Conservation (phyloP, 2,113 vertebrate genomes). For the Saguinus midas region DNA sequence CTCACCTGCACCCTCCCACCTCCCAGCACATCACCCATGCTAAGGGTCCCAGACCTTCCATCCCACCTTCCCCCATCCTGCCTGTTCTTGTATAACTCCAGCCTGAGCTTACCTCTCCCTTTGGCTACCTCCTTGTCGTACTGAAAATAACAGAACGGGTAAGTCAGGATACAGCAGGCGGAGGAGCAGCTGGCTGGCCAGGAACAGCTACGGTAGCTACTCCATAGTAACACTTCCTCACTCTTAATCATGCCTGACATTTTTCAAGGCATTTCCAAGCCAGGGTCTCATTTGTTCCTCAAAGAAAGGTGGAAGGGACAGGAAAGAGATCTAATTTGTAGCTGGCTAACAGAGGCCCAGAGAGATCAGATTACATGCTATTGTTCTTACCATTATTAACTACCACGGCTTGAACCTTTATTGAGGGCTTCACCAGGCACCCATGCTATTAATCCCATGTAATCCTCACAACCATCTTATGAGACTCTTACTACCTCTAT, state of each 20-base stretch:
- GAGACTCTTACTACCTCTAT: not conserved
- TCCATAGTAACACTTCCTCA: not conserved
- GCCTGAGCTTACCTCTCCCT: constrained; percentile 90
- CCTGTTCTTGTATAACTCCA: constrained; percentile 92
- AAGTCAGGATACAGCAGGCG: not conserved
- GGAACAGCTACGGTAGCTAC: not conserved
- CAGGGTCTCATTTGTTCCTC: not conserved
- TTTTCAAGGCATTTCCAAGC: not conserved
- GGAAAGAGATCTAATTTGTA: not conserved
- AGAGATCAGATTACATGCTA: rapidly evolving
- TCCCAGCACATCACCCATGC: not conserved
- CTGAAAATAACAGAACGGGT: constrained; percentile 80
- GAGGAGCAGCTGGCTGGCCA: not conserved
- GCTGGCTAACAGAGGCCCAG: not conserved
- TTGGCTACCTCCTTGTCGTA: constrained; percentile 94
- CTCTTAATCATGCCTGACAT: not conserved
- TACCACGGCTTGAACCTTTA: not conserved
- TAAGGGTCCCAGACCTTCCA: not conserved
- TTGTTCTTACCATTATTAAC: rapidly evolving
- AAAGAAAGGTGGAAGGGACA: not conserved
- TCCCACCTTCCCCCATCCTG: constrained; percentile 73
- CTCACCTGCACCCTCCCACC: not conserved
- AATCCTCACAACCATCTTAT: rapidly evolving
- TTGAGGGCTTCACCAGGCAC: not conserved
- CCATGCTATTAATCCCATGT: no score